Conservation (phyloP, 2,113 vertebrate species). For the Pseudopodoces humilis region DNA sequence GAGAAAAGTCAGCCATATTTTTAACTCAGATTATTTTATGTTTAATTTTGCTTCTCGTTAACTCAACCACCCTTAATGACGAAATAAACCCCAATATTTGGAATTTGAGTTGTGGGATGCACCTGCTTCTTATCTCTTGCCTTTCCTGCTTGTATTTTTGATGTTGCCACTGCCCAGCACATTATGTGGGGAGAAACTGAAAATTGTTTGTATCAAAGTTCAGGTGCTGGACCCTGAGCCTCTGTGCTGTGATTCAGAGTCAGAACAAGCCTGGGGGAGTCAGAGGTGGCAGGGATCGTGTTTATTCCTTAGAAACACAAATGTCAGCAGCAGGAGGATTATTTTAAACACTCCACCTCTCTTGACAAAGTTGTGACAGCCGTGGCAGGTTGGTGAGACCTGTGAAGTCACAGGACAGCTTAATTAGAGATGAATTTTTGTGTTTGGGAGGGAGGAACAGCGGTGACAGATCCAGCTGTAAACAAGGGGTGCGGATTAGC, state of each 20-base stretch:
- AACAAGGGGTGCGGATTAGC: neutral
- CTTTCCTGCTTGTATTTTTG: neutral
- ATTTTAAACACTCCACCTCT: neutral
- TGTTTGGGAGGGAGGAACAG: neutral
- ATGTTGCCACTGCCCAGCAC: neutral
- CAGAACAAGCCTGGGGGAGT: neutral
- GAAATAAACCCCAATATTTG: neutral
- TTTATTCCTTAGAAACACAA: conserved; percentile 51
- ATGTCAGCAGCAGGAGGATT: conserved; percentile 16
- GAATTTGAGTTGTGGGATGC: neutral
- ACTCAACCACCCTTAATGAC: neutral
- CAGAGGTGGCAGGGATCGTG: neutral
- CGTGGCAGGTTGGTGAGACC: conserved; percentile 6
- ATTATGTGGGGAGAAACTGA: neutral
- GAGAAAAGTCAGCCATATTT: neutral
- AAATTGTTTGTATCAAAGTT: neutral
- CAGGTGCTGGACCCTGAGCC: neutral
- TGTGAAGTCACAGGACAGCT: neutral
- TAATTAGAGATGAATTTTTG: conserved; percentile 50
- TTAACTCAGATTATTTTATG: neutral
- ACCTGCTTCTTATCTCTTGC: neutral
- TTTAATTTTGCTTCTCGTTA: neutral
- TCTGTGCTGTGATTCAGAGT: neutral
- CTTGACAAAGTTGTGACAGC: conserved; percentile 25
- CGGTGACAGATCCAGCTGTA: neutral